These are phyloP conservation scores for Epistrophella euchroma DNA, from an alignment of 2,888 invertebrate genomes.

Conservation along the genomic window DNA sequence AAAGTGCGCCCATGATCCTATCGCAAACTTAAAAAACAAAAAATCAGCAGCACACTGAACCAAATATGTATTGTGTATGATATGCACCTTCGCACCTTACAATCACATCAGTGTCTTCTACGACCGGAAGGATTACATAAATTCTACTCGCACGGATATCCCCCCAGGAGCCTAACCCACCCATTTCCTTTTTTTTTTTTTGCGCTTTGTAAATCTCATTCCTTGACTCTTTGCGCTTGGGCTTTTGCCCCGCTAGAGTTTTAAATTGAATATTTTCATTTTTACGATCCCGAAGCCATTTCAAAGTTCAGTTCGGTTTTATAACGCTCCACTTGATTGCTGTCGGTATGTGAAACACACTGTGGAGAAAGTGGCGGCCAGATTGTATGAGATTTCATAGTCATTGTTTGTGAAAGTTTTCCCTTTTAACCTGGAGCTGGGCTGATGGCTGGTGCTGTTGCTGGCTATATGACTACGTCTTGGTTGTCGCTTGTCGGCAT, in stretches of 20 bases:
- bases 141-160: conserved; percentile 52
- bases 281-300: conserved; percentile 70
- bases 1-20: neutral
- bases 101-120: conserved; percentile 54
- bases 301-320: conserved; percentile 69
- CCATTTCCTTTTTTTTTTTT: conserved; percentile 41
- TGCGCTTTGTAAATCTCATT: conserved; percentile 49
- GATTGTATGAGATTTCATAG: conserved; percentile 68
- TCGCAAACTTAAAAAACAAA: neutral
- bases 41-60: conserved; percentile 11
- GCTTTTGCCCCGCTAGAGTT: conserved; percentile 12
- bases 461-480: neutral
- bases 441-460: too few relatives aligned
- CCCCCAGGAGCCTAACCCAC: conserved; percentile 46
- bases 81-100: conserved; percentile 42
- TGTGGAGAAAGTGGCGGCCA: conserved; percentile 61
- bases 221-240: conserved; percentile 21
- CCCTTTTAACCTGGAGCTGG: conserved; percentile 11
- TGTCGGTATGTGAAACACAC: conserved; percentile 64
- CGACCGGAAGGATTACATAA: conserved; percentile 68
- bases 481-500: neutral
- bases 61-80: conserved; percentile 25
- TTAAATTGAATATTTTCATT: conserved; percentile 73
- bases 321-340: conserved; percentile 70
- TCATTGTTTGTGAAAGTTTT: conserved; percentile 62